Percentiles rank a stretch among this genome's conserved stretches.
phyloP scores from a whole-genome alignment of 1,140 invertebrate species.

The Apis mellifera region DNA sequence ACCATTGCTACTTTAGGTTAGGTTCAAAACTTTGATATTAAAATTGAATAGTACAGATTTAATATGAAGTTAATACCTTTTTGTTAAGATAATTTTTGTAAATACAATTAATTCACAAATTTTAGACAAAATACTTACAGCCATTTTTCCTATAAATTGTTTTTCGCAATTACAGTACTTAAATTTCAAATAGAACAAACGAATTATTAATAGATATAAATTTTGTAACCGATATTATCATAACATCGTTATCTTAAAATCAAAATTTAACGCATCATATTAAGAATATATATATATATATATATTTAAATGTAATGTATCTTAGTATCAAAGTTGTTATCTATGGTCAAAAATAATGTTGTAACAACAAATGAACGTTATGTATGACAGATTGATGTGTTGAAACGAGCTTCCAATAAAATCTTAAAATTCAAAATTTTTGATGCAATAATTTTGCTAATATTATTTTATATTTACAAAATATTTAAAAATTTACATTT shows the following conservation, averaged over 20 bases:
- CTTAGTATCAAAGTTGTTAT: too few species aligned
- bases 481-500: not conserved
- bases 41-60: not conserved
- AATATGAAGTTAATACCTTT: not conserved
- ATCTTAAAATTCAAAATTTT: not conserved
- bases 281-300: not conserved
- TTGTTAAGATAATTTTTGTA: not conserved
- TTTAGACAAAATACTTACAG: constrained; percentile 24
- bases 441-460: not conserved
- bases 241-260: not conserved
- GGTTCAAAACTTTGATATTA: not conserved
- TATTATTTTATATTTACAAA: constrained; percentile 20
- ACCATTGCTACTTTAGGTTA: not conserved
- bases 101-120: constrained; percentile 14
- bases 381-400: not conserved
- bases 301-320: not conserved
- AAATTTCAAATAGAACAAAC: not conserved
- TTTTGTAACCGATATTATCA: not conserved
- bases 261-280: not conserved
- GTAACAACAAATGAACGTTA: not conserved
- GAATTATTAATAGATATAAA: not conserved
- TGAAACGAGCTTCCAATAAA: not conserved
- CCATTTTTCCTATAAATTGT: not conserved
- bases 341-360: not conserved
- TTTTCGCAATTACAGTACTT: not conserved